Percentiles rank a stretch among this genome's conserved stretches.
phyloP scores from a whole-genome alignment of 2,797 vertebrate species.

The Gorsachius magnificus region DNA sequence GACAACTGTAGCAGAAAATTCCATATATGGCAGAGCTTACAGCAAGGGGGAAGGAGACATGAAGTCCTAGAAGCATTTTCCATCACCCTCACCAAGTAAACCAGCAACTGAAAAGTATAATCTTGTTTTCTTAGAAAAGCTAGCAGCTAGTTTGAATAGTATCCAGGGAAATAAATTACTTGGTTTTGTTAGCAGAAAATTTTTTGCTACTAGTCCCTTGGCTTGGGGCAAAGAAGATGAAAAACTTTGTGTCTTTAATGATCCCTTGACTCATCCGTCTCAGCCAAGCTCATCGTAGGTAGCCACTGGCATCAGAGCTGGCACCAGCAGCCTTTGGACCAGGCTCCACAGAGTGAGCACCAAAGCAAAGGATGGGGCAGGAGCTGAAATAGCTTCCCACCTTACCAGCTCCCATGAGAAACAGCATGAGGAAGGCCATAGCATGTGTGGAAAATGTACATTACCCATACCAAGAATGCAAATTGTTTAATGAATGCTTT shows the following conservation, averaged over 20 bases:
- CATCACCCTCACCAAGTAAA: not conserved
- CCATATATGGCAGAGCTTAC: not conserved
- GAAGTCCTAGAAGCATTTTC: not conserved
- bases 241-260: not conserved
- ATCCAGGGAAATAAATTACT: not conserved
- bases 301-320: not conserved
- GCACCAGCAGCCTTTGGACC: not conserved
- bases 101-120: not conserved
- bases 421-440: not conserved
- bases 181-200: not conserved
- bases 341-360: not conserved
- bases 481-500: accelerated
- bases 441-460: not conserved
- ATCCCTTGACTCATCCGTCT: not conserved
- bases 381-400: not conserved
- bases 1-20: not conserved
- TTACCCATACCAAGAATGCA: not conserved
- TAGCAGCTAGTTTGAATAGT: not conserved
- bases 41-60: not conserved
- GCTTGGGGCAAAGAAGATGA: not conserved
- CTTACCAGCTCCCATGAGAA: not conserved
- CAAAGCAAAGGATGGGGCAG: not conserved
- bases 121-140: not conserved
- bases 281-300: not conserved
- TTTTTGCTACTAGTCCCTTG: not conserved